A percentile compares a stretch with the other conserved stretches of the same genome.
Conservation (phyloP, 2,888 invertebrate genomes). For the Ochropleura plecta region DNA sequence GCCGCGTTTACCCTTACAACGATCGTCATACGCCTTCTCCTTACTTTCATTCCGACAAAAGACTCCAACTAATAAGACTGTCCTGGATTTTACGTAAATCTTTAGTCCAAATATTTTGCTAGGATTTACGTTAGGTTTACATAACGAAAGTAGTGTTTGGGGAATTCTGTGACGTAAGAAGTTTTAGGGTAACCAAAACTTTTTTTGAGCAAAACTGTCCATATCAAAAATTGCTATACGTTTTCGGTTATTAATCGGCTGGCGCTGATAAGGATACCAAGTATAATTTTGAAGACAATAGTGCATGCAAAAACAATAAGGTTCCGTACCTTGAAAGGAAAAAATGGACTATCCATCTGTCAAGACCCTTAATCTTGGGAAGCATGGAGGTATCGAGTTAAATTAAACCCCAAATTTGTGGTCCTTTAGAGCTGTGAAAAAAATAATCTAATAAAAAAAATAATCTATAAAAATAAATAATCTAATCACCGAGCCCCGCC, state of each 20-base stretch:
- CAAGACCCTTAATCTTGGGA: too few relatives aligned
- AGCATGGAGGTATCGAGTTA: too few relatives aligned
- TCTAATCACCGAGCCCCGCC: too few relatives aligned
- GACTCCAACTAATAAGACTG: conserved; percentile 49
- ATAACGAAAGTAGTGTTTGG: conserved; percentile 2
- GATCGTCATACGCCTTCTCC: conserved; percentile 30
- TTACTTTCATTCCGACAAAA: conserved; percentile 48
- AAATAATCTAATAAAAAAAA: too few relatives aligned
- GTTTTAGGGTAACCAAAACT: too few relatives aligned
- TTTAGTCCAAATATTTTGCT: conserved; percentile 19
- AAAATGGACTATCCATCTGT: too few relatives aligned
- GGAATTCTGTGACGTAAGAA: neutral
- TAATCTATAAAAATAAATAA: too few relatives aligned
- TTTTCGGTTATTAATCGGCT: neutral
- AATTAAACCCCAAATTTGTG: too few relatives aligned
- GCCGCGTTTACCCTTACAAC: conserved; percentile 28
- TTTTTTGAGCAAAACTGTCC: neutral
- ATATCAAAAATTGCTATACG: neutral
- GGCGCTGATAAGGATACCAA: neutral
- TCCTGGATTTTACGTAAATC: conserved; percentile 19
- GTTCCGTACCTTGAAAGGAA: too few relatives aligned
- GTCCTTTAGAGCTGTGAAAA: too few relatives aligned
- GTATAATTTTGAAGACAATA: neutral
- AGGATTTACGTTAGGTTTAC: conserved; percentile 12
- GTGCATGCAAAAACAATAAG: neutral